These are phyloP conservation scores for Lepilemur ruficaudatus DNA, from an alignment of 2,797 vertebrate genomes.

Conservation along the genomic window DNA sequence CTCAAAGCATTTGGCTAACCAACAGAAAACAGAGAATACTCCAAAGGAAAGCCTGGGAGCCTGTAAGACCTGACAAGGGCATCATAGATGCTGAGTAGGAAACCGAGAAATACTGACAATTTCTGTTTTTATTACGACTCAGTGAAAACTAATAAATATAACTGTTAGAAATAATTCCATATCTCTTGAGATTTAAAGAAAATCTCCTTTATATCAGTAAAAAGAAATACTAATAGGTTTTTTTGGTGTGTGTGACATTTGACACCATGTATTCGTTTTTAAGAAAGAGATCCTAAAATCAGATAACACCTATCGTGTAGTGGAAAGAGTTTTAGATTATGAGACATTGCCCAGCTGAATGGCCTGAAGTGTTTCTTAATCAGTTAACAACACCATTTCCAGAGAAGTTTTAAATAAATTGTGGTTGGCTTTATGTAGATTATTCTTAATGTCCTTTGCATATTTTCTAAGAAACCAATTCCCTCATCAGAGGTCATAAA, in stretches of 20 bases:
- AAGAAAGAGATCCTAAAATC: neutral
- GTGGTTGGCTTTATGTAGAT: neutral
- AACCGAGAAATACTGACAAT: neutral
- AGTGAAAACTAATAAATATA: neutral
- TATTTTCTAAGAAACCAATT: slow-evolving; percentile 19
- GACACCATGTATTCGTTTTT: neutral
- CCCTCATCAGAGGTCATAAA: neutral
- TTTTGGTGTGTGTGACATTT: neutral
- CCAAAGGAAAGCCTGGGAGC: neutral
- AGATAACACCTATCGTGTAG: neutral
- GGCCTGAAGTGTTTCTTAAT: neutral
- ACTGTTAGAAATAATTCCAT: neutral
- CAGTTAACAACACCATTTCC: neutral
- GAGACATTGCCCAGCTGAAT: neutral
- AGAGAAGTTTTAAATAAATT: neutral
- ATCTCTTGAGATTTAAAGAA: neutral
- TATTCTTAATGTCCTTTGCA: neutral
- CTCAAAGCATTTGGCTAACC: neutral
- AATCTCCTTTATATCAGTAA: neutral
- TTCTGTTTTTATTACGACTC: slow-evolving; percentile 1
- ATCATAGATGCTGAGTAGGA: neutral
- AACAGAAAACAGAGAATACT: neutral
- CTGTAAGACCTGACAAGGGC: neutral
- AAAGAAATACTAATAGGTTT: neutral
- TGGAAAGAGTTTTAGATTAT: neutral